A percentile compares a stretch with the other conserved stretches of the same genome.
These are phyloP conservation scores for Acanthosepion lycidas DNA, from an alignment of 2,888 invertebrate genomes.

Conservation along the genomic window DNA sequence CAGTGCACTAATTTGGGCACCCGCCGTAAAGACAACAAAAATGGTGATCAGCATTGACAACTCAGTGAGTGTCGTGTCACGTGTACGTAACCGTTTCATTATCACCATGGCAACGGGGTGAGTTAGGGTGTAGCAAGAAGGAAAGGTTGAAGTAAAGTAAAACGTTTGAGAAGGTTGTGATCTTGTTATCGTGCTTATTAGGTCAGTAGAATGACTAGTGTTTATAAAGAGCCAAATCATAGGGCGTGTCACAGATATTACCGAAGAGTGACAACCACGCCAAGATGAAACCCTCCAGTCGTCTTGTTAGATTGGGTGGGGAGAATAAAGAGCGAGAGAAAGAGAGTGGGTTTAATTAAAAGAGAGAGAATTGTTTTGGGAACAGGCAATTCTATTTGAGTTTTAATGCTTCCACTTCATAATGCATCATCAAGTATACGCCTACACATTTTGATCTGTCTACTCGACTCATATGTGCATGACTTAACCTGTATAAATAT, in stretches of 20 bases:
- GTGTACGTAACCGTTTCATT: neutral
- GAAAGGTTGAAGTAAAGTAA: neutral
- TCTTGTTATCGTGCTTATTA: neutral
- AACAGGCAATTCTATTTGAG: too few relatives aligned
- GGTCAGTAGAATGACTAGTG: constrained; percentile 33
- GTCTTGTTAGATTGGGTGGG: neutral
- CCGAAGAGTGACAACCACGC: neutral
- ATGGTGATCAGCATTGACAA: constrained; percentile 33
- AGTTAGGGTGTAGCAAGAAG: neutral
- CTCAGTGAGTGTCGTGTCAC: constrained; percentile 7
- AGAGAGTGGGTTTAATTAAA: too few relatives aligned
- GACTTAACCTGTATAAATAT: neutral
- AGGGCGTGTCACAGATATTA: neutral
- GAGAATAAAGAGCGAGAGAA: neutral
- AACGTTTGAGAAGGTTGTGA: neutral
- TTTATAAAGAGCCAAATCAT: neutral
- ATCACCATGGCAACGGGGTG: neutral
- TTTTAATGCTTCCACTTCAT: neutral
- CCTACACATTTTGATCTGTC: neutral
- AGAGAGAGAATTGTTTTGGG: too few relatives aligned
- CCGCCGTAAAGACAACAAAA: constrained; percentile 4
- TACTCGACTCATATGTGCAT: neutral
- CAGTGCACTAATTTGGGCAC: neutral
- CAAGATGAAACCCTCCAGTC: neutral
- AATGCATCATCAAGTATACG: neutral